Evolutionary conservation across 2,113 vertebrate species (phyloP).

Genomic region (Syngnathus floridae): DNA sequence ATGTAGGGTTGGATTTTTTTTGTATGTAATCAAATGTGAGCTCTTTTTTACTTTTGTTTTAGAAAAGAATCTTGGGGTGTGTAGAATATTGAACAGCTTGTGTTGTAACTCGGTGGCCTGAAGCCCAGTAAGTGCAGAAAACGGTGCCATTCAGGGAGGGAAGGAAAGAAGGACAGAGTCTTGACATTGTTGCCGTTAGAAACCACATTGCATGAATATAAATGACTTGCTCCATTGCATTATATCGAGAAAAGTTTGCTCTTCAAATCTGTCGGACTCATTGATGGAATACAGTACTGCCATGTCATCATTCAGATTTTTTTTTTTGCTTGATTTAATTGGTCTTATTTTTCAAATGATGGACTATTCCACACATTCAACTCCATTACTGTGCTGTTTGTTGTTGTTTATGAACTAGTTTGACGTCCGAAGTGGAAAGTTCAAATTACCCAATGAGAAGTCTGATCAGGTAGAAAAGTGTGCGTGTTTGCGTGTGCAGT

Average conservation of each 20-base stretch:
- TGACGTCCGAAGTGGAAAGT: constrained; percentile 49
- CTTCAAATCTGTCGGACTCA: too few species aligned
- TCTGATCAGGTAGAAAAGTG: constrained; percentile 48
- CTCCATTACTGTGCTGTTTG: too few species aligned
- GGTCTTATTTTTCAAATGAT: too few species aligned
- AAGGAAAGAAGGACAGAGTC: constrained; percentile 43
- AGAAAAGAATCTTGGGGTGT: constrained; percentile 42
- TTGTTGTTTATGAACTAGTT: constrained; percentile 18
- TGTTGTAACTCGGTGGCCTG: constrained; percentile 29
- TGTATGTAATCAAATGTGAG: constrained; percentile 11
- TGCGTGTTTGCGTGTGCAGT: background rate
- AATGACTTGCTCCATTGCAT: constrained; percentile 17
- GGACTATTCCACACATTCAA: too few species aligned
- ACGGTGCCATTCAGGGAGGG: constrained; percentile 53
- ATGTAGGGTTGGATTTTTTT: constrained; percentile 13
- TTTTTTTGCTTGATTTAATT: too few species aligned
- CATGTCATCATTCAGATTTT: too few species aligned
- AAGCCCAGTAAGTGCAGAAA: constrained; percentile 52
- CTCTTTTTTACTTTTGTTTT: constrained; percentile 30
- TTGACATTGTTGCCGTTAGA: constrained; percentile 55
- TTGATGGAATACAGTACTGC: too few species aligned
- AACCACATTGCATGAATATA: constrained; percentile 57
- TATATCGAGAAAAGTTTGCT: too few species aligned
- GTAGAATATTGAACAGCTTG: constrained; percentile 55
- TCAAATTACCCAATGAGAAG: constrained; percentile 35